Evolutionary conservation across 2,113 vertebrate genomes (phyloP).

Genomic region (Alouatta palliata): DNA sequence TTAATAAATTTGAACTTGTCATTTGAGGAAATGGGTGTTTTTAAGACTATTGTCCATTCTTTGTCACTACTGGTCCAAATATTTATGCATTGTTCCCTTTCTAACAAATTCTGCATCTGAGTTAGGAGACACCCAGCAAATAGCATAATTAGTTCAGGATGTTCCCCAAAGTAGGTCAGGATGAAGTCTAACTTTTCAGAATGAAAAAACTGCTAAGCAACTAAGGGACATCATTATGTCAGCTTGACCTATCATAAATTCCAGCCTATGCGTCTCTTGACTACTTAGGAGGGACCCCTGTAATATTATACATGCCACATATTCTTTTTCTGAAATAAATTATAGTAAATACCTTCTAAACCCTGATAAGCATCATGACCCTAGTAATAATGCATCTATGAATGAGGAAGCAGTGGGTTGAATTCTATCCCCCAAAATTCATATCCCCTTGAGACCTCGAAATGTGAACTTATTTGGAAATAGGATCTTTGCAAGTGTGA

Average conservation of each 20-base stretch:
- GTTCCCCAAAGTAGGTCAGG: neutral
- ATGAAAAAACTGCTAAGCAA: neutral
- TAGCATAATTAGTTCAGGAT: neutral
- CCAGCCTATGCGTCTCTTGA: neutral
- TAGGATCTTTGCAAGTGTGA: neutral
- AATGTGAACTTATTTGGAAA: neutral
- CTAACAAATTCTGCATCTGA: neutral
- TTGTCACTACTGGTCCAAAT: neutral
- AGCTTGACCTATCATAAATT: neutral
- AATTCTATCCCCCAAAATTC: neutral
- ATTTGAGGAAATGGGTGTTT: neutral
- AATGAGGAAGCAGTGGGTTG: neutral
- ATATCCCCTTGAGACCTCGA: neutral
- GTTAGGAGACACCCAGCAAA: neutral
- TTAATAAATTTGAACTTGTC: neutral
- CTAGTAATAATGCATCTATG: neutral
- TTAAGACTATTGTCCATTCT: neutral
- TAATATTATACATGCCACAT: neutral
- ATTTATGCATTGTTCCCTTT: neutral
- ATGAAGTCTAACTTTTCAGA: neutral
- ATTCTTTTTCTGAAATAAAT: neutral
- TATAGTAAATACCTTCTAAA: neutral
- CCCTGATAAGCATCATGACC: neutral
- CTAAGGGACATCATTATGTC: neutral
- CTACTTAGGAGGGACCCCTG: neutral